Base-by-base conservation (phyloP, 2,113 vertebrate species). In the Oriolus oriolus region DNA sequence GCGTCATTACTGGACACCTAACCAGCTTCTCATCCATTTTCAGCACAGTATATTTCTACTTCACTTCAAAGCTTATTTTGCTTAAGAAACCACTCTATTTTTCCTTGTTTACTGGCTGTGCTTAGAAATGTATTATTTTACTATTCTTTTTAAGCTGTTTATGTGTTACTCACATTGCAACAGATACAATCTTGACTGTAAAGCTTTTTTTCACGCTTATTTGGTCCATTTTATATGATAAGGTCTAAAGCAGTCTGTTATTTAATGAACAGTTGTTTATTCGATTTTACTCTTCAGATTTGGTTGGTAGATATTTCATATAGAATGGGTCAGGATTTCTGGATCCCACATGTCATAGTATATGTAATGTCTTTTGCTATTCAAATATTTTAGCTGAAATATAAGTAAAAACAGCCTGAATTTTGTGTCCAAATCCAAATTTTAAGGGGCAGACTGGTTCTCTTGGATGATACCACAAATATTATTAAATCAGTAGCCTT, bases 1-100 rank as follows among this genome's bases (percentile, higher is more conserved):
- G 84, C 84, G 81, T 92, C 89, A 89, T 96, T 97, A 97, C 91
- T 96, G 94, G 97, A 97, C 89, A 97, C 74, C 86, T 96, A 70
- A 93, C 28, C 78, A 85, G 56, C 81, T 95, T 97, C 70, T 92
- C 82, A 87, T 95, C 71, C 83, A 90, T 94, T 97, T 83, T 94
- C 78, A 93, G 26, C n/a, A 28, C 57, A 53, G 27, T 78, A 59
- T 96, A 69, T 45, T 97, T 97, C 69, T 95, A 73, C 89, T 96
- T 93, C 37, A 84, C 97, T 95, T 93, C 49, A 94, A 94, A 88
- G 39, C 50, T 95, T 92, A 89, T 91, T 95, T 96, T 96, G 52
- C 70, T 91, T 89, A 95, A 94, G 87, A 91, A 91, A 35, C 33
- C 45, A 78, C 30, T 90, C 49, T 52, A 4, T 73, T 75, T 93